A percentile compares a stretch with the other conserved stretches of the same genome.
Conservation (phyloP, 1,140 invertebrate genomes). For the Glossosoma conforme region DNA sequence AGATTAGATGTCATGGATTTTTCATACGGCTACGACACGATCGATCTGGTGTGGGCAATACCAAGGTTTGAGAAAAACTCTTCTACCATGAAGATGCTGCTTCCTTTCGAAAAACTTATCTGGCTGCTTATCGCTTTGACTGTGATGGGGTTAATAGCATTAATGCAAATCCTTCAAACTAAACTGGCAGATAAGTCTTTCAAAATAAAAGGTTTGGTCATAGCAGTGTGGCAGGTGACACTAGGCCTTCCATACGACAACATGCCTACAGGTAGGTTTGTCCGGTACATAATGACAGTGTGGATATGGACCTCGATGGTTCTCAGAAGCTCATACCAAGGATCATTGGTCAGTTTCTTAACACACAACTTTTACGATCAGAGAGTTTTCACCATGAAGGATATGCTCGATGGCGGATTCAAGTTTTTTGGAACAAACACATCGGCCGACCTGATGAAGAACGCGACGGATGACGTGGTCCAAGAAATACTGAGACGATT, state of each 20-base stretch:
- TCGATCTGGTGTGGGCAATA: constrained; percentile 26
- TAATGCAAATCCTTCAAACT: constrained; percentile 8
- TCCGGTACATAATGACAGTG: constrained; percentile 19
- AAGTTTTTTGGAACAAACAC: constrained; percentile 17
- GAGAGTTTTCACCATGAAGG: constrained; percentile 19
- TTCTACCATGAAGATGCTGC: constrained; percentile 6
- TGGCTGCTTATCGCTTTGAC: constrained; percentile 14
- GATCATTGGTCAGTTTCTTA: constrained; percentile 19
- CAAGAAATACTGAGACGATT: constrained; percentile 15
- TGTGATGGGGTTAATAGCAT: constrained; percentile 5
- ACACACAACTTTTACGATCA: constrained; percentile 19
- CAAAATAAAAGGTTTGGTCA: constrained; percentile 4
- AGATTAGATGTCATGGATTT: constrained; percentile 16
- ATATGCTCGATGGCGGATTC: constrained; percentile 21
- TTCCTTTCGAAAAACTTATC: constrained; percentile 14
- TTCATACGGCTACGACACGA: constrained; percentile 22
- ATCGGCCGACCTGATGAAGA: constrained; percentile 14
- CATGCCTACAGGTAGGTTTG: constrained; percentile 26
- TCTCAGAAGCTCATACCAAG: constrained; percentile 23
- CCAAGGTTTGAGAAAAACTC: constrained; percentile 16
- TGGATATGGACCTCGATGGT: constrained; percentile 29
- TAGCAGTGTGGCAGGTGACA: constrained; percentile 21
- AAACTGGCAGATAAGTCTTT: constrained; percentile 15
- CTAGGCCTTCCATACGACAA: constrained; percentile 15
- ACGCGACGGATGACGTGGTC: constrained; percentile 19